A percentile compares a stretch with the other conserved stretches of the same genome.
Evolutionary conservation across 2,113 vertebrate genomes (phyloP).

Genomic region (Hoplias malabaricus): DNA sequence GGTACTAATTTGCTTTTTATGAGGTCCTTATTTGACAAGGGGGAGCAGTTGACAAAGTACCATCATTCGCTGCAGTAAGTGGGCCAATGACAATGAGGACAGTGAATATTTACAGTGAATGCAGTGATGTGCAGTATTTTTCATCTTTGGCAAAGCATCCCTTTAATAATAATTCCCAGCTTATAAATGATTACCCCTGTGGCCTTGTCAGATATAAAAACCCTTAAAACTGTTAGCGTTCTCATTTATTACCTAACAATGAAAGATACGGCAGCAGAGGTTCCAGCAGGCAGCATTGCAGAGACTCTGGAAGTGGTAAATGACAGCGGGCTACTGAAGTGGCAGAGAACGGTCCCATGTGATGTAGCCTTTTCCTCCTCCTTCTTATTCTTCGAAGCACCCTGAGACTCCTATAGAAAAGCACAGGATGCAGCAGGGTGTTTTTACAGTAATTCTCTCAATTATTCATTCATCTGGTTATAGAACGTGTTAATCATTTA

Average conservation of each 20-base stretch:
- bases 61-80: no score
- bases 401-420: constrained; percentile 31
- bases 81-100: no score
- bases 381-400: constrained; percentile 6
- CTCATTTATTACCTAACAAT: constrained; percentile 80
- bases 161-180: no score
- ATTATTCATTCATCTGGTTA: background rate
- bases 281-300: constrained; percentile 75
- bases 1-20: no score
- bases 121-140: no score
- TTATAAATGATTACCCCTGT: background rate
- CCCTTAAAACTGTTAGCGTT: constrained; percentile 30
- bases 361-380: constrained; percentile 22
- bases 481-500: background rate
- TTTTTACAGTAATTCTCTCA: background rate
- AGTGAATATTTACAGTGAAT: no score
- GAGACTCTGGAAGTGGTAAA: constrained; percentile 71
- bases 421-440: background rate
- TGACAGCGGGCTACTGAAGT: constrained; percentile 63
- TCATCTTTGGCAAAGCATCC: no score
- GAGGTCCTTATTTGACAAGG: no score
- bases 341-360: constrained; percentile 58
- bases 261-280: constrained; percentile 84
- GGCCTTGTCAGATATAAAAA: no score
- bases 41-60: no score